Conservation (phyloP, 1,140 invertebrate species). For the Neodiprion fabricii region DNA sequence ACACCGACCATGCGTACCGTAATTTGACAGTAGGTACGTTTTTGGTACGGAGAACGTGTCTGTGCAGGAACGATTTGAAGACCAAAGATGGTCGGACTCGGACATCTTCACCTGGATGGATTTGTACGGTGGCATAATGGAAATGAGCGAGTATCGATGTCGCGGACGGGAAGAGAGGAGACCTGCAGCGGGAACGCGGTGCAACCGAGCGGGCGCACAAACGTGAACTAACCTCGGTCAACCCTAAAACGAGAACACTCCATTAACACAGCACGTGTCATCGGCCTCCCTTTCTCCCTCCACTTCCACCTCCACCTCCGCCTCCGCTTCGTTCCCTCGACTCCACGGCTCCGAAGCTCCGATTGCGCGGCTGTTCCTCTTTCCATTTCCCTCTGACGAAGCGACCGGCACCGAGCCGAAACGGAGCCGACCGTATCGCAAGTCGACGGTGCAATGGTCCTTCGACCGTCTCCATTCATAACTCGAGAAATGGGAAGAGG, state of each 20-base stretch:
- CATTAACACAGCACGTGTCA: conserved; percentile 37
- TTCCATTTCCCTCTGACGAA: neutral
- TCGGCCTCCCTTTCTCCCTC: conserved; percentile 40
- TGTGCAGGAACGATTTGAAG: too few relatives aligned
- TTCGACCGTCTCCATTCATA: conserved; percentile 47
- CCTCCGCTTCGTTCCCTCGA: conserved; percentile 14
- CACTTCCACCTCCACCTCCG: conserved; percentile 22
- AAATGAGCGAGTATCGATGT: too few relatives aligned
- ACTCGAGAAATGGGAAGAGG: conserved; percentile 28
- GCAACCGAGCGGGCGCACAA: neutral
- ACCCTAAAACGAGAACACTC: conserved; percentile 35
- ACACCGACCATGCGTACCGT: too few relatives aligned
- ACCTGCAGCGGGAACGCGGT: neutral
- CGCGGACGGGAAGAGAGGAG: too few relatives aligned
- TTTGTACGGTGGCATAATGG: too few relatives aligned
- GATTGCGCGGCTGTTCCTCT: neutral
- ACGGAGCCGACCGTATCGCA: conserved; percentile 22
- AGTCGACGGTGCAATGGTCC: conserved; percentile 42
- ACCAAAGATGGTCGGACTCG: too few relatives aligned
- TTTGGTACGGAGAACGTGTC: too few relatives aligned
- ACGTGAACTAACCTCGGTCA: conserved; percentile 41
- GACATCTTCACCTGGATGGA: too few relatives aligned
- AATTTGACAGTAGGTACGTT: too few relatives aligned
- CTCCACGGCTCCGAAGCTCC: conserved; percentile 12
- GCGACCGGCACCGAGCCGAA: conserved; percentile 13